Percentiles rank a stretch among this genome's conserved stretches.
phyloP scores from a whole-genome alignment of 2,888 invertebrate genomes.

The Hyppa rectilinea region DNA sequence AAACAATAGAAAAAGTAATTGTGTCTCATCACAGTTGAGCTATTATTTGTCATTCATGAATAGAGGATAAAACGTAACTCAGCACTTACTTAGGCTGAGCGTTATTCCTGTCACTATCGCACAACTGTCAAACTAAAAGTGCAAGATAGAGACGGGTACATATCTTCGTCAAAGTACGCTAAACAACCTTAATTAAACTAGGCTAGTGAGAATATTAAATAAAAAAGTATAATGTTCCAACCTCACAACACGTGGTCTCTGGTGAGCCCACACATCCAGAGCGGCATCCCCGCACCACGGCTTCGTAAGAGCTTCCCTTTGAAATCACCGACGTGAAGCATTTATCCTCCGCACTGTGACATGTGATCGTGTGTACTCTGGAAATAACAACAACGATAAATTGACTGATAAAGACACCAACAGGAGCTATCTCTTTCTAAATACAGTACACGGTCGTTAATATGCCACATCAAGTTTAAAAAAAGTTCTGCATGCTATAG shows the following conservation, averaged over 20 bases:
- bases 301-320: conserved; percentile 79
- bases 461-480: conserved; percentile 26
- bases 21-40: too few species aligned
- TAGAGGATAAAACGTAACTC: not conserved
- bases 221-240: conserved; percentile 56
- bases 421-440: conserved; percentile 7
- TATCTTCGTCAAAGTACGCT: not conserved
- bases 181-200: too few species aligned
- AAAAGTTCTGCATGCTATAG: not conserved
- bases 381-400: conserved; percentile 35
- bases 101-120: not conserved
- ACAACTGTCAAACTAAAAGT: not conserved
- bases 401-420: not conserved
- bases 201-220: too few species aligned
- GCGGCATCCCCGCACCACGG: conserved; percentile 84
- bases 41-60: too few species aligned
- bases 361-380: conserved; percentile 86
- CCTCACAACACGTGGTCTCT: conserved; percentile 86
- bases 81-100: not conserved
- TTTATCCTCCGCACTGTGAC: conserved; percentile 83
- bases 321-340: conserved; percentile 85
- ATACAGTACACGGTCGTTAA: conserved; percentile 38
- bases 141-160: not conserved
- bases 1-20: too few species aligned
- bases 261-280: conserved; percentile 80